phyloP scores from a whole-genome alignment of 2,888 invertebrate species.

The Pecten maximus region DNA sequence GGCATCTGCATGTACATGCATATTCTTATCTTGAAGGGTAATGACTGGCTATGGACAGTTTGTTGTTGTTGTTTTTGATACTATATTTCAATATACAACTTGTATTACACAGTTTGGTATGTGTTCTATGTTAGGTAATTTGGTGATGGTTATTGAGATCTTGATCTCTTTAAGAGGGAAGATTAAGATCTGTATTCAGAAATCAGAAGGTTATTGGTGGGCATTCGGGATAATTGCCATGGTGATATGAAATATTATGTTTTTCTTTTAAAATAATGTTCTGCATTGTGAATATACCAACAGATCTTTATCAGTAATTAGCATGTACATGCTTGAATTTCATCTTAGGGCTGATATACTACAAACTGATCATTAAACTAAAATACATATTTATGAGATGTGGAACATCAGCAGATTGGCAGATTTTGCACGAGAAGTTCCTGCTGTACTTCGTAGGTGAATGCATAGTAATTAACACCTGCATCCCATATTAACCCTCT shows the following conservation, averaged over 20 bases:
- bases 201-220: not conserved
- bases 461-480: not conserved
- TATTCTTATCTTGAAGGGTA: too few relatives aligned
- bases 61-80: too few relatives aligned
- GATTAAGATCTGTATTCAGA: not conserved
- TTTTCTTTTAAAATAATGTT: not conserved
- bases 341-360: not conserved
- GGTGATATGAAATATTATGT: not conserved
- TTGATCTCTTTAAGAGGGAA: not conserved
- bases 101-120: too few relatives aligned
- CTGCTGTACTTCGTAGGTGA: not conserved
- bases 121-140: not conserved
- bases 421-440: not conserved
- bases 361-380: not conserved
- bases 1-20: too few relatives aligned
- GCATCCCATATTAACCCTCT: constrained; percentile 12
- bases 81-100: too few relatives aligned
- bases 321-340: not conserved
- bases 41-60: not conserved
- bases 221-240: too few relatives aligned
- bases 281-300: not conserved
- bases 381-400: not conserved
- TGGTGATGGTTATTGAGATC: not conserved
- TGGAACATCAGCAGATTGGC: not conserved
- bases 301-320: not conserved